phyloP scores from a whole-genome alignment of 2,888 invertebrate genomes.

The Cataglyphis livida region DNA sequence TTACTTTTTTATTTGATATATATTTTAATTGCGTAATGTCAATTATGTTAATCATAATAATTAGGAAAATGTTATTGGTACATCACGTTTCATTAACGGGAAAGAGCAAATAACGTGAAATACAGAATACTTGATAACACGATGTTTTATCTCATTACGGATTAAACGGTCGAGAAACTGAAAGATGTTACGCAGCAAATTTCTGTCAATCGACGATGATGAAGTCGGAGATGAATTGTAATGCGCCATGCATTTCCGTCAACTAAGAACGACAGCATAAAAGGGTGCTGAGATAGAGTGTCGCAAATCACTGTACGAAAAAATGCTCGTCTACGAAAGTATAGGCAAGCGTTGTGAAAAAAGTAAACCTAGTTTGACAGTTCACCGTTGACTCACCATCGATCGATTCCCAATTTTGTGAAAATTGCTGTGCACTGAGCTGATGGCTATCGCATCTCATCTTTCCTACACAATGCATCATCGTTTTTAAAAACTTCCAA shows the following conservation, averaged over 20 bases:
- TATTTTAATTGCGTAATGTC: constrained; percentile 14
- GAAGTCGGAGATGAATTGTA: constrained; percentile 63
- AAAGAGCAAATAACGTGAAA: constrained; percentile 25
- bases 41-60: constrained; percentile 18
- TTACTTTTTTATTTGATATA: constrained; percentile 4
- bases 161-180: constrained; percentile 48
- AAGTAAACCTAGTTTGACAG: constrained; percentile 64
- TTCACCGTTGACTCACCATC: constrained; percentile 56
- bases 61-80: constrained; percentile 32
- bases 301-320: constrained; percentile 63
- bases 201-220: constrained; percentile 40
- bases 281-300: constrained; percentile 61
- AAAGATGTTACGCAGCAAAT: constrained; percentile 55
- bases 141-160: constrained; percentile 51
- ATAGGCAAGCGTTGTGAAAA: constrained; percentile 50
- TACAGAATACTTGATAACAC: constrained; percentile 33
- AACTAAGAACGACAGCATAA: constrained; percentile 64
- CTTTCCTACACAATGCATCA: constrained; percentile 29
- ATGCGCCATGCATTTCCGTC: constrained; percentile 59
- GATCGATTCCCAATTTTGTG: constrained; percentile 52
- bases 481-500: constrained; percentile 28
- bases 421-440: constrained; percentile 53
- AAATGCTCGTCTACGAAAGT: constrained; percentile 64
- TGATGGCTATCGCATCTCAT: constrained; percentile 55
- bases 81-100: constrained; percentile 45